Conservation (phyloP, 2,113 vertebrate species). For the Solea solea region DNA sequence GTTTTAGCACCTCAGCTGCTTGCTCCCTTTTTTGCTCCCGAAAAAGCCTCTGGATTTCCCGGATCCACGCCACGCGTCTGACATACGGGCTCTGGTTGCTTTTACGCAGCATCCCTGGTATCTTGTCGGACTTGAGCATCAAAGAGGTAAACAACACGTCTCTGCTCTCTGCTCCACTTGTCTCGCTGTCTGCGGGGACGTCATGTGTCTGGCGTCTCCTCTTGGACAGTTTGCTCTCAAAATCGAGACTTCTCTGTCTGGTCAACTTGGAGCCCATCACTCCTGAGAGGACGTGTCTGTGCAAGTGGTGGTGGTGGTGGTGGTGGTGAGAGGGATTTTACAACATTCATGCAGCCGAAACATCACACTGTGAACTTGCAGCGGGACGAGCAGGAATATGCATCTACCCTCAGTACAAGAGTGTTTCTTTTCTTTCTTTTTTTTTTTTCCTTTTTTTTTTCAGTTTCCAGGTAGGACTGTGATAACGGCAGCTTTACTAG, state of each 20-base stretch:
- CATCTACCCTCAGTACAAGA: not conserved
- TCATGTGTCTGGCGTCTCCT: slow-evolving; percentile 57
- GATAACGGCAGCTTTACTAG: not conserved
- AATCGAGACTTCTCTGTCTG: slow-evolving; percentile 85
- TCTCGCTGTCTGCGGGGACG: slow-evolving; percentile 52
- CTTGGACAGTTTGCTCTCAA: slow-evolving; percentile 69
- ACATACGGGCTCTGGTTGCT: slow-evolving; percentile 84
- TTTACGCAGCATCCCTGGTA: slow-evolving; percentile 81
- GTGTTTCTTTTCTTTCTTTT: not conserved
- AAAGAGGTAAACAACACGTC: slow-evolving; percentile 81
- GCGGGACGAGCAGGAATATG: not conserved
- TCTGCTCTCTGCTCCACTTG: slow-evolving; percentile 51
- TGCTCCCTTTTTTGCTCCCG: slow-evolving; percentile 81
- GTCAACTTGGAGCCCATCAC: slow-evolving; percentile 87
- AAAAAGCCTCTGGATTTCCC: slow-evolving; percentile 83
- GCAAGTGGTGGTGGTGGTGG: not conserved
- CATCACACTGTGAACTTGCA: slow-evolving; percentile 58
- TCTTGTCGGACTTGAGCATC: slow-evolving; percentile 81
- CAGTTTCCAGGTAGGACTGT: slow-evolving; percentile 48
- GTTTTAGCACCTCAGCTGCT: slow-evolving; percentile 83
- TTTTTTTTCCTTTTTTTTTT: not conserved
- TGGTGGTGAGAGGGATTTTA: slow-evolving; percentile 20
- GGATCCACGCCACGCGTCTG: slow-evolving; percentile 81
- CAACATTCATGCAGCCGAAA: slow-evolving; percentile 39
- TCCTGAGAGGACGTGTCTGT: slow-evolving; percentile 47